phyloP scores from a whole-genome alignment of 2,113 vertebrate species.

The Emydocephalus ijimae region DNA sequence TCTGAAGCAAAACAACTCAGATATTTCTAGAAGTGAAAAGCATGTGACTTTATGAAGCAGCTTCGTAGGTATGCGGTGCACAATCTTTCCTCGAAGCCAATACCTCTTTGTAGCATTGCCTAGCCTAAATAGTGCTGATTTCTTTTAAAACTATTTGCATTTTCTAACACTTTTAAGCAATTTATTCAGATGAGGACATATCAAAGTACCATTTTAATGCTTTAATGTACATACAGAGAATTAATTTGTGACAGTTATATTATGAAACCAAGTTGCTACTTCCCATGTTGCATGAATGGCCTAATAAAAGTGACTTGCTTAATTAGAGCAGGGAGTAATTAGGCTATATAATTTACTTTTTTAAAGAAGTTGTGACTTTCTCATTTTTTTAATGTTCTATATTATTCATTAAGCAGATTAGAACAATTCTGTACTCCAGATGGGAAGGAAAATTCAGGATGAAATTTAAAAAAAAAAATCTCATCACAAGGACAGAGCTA shows the following conservation, averaged over 20 bases:
- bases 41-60: not conserved
- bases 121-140: not conserved
- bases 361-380: constrained; percentile 21
- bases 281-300: constrained; percentile 34
- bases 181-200: not conserved
- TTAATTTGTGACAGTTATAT: constrained; percentile 22
- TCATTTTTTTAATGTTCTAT: constrained; percentile 26
- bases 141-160: not conserved
- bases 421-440: constrained; percentile 31
- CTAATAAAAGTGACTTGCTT: constrained; percentile 50
- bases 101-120: not conserved
- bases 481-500: not conserved
- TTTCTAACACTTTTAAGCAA: not conserved
- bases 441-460: not conserved
- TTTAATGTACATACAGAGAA: not conserved
- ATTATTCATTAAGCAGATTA: constrained; percentile 42
- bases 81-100: not conserved
- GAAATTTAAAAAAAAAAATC: not conserved
- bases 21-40: not conserved
- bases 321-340: constrained; percentile 41
- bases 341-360: constrained; percentile 27
- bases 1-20: not conserved
- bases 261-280: constrained; percentile 27
- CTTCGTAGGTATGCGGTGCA: not conserved
- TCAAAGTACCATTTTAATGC: constrained; percentile 1